Base-by-base conservation (phyloP, 2,113 vertebrate species). In the Dipodomys ordii region DNA sequence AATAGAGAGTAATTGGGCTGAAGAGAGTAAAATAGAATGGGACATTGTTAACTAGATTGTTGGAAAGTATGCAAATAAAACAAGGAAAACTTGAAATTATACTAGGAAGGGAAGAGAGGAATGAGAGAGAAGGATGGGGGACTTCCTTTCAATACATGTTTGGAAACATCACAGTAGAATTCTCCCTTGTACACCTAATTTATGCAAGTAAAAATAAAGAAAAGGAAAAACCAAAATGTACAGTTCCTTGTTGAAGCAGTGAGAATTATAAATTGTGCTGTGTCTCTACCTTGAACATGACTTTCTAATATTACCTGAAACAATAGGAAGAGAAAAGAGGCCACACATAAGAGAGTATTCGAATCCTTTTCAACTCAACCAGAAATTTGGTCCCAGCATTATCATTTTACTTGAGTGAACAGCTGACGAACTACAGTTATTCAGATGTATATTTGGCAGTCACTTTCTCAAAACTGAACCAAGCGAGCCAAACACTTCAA, bases 401-500 rank as follows among this genome's bases (percentile, higher is more conserved):
- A 67, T 3, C 32, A 53, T 83, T 88, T 88, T 46, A 69, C 53
- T 11, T 73, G 57, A 46, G 88, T 90, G 46, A 82, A 57, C 19
- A 79, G 60, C n/a, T 19, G 39, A 44, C 6, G 71, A 77, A 23
- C 60, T 67, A 3, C 1, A 49, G 72, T 60, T 84, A 68, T 72
- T 27, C 19, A 62, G 46, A 89, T 18, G 22, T 49, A 2, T 32
- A 60, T 84, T n/a, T 95, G 87, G 87, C 44, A 93, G 71, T 60
- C 20, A 39, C 72, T 68, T 72, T 83, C 73, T 84, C 82, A 46
- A 32, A 90, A 82, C 35, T n/a, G 8, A 92, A 69, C 78, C 23
- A 32, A 90, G 7, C 15, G 1, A 95, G n/a, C 53, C 13, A 23
- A 84, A 87, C 71, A 25, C 39, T 71, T 93, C n/a, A 71, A 93